A percentile compares a stretch with the other conserved stretches of the same genome.
phyloP scores from a whole-genome alignment of 2,113 vertebrate species.

The Hypanus sabinus region DNA sequence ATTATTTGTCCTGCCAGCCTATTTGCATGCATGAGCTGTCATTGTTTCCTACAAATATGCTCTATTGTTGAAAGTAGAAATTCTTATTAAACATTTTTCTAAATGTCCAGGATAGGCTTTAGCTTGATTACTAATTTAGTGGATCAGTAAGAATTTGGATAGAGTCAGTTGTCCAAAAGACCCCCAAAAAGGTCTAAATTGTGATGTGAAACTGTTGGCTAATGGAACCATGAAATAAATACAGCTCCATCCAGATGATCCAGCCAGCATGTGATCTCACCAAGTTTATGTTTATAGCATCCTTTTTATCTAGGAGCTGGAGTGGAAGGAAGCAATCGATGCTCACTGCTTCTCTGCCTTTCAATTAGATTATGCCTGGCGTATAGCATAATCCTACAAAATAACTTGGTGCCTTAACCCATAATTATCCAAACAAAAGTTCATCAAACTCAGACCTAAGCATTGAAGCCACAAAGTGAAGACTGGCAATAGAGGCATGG shows the following conservation, averaged over 20 bases:
- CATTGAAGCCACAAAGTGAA: no score
- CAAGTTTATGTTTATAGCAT: not conserved
- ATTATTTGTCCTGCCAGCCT: not conserved
- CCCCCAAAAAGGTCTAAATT: not conserved
- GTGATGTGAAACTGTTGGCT: not conserved
- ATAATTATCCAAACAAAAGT: not conserved
- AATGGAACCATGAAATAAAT: not conserved
- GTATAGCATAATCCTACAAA: not conserved
- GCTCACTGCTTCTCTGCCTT: not conserved
- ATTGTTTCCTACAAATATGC: not conserved
- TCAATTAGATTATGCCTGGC: not conserved
- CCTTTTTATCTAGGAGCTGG: not conserved
- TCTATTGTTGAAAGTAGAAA: not conserved
- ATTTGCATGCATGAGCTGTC: conserved; percentile 6
- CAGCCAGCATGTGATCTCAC: not conserved
- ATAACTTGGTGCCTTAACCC: not conserved
- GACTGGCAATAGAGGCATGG: no score
- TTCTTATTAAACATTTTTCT: not conserved
- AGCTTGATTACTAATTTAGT: not conserved
- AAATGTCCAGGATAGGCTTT: not conserved
- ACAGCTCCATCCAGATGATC: not conserved
- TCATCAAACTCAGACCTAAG: not conserved
- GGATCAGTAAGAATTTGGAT: not conserved
- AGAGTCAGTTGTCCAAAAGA: no score
- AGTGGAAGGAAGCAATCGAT: not conserved